Base-by-base conservation (phyloP, 1,140 invertebrate species). In the Hypsibius dujardini region DNA sequence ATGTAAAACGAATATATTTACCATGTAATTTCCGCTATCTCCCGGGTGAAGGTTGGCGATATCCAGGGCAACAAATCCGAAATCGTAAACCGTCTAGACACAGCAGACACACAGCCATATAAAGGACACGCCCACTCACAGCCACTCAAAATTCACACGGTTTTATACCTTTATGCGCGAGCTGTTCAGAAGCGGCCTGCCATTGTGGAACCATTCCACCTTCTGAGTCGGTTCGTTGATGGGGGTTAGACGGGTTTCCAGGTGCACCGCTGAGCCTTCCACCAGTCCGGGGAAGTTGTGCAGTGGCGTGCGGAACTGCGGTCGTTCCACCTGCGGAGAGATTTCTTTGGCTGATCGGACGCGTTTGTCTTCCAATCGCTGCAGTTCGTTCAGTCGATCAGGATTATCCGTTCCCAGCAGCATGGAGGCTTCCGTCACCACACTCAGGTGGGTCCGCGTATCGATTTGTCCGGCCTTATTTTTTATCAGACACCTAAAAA, bases 21-120 rank as follows among this genome's bases (percentile, higher is more conserved):
- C 92, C 59, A 88, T 92, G 75, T 95, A 91, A 62, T 94, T 84
- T 47, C 90, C 91, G 72, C 88, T 90, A 81, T 94, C 90, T 82
- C 92, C 88, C 75, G 88, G 85, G 76, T 90, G 90, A 0, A 86
- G 84, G 87, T 87, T 76, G 70, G 81, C 87, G 70, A 92, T 84
- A 77, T 93, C 90, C 74, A 94, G 79, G 47, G 88, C 84, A 0
- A 92, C 86, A 73, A 89, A 90, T 46, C 90, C 90, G 80, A 93
- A 93, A 76, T 94, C 90, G 75, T 91, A 90, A 12, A 77, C 74
- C 15, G 77, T 76, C 50, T 28, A 28, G 28, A 28, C 28, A 28
- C 28, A 28, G 28, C 28, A 28, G 28, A 28, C 28, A 28, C 28
- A 28, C 28, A 28, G 28, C 28, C 28, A 28, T 28, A 28, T 28